These are phyloP conservation scores for Carlito syrichta DNA, from an alignment of 2,113 vertebrate genomes.

Conservation along the genomic window DNA sequence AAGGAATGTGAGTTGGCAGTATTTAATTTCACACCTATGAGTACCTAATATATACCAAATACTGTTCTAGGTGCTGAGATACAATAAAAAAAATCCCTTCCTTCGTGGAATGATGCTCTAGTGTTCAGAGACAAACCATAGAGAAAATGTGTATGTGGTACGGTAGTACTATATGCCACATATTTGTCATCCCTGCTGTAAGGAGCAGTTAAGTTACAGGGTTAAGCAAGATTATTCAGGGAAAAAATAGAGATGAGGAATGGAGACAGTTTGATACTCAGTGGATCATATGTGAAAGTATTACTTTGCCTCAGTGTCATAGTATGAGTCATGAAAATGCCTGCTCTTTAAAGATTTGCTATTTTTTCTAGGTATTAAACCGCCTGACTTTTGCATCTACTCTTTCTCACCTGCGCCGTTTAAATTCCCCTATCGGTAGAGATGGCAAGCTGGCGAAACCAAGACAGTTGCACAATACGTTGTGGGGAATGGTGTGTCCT, in stretches of 20 bases:
- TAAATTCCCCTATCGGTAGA: conserved; percentile 97
- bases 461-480: conserved; percentile 96
- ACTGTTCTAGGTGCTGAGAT: background rate
- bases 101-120: background rate
- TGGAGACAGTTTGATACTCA: background rate
- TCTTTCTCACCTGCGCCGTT: conserved; percentile 93
- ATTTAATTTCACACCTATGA: background rate
- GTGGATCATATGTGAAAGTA: background rate
- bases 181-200: background rate
- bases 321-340: background rate
- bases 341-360: background rate
- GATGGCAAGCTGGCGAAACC: conserved; percentile 98
- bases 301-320: background rate
- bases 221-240: background rate
- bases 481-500: conserved; percentile 99
- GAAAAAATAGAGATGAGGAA: background rate
- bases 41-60: background rate
- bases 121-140: background rate
- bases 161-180: background rate
- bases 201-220: background rate
- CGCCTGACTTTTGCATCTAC: conserved; percentile 98
- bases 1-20: background rate
- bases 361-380: conserved; percentile 90
- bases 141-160: background rate
- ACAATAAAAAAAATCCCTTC: background rate